Percentiles rank a stretch among this genome's conserved stretches.
Evolutionary conservation across 2,113 vertebrate genomes (phyloP).

Genomic region (Pagrus major): DNA sequence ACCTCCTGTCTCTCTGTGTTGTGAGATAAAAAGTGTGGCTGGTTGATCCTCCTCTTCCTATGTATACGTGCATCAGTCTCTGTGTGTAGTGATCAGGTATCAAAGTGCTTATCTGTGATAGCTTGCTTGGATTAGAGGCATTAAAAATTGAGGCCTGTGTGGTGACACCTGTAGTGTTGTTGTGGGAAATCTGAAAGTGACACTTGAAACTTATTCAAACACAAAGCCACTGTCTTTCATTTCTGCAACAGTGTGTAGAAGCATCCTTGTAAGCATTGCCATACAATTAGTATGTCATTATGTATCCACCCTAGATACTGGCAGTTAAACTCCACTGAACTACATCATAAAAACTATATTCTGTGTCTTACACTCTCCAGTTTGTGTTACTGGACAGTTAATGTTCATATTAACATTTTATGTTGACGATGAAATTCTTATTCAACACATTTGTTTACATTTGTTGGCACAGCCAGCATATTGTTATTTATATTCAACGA

Average conservation of each 20-base stretch:
- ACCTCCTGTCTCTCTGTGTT: neutral
- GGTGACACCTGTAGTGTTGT: conserved; percentile 29
- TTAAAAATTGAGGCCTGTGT: conserved; percentile 42
- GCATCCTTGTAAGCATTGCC: neutral
- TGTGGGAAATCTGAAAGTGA: conserved; percentile 47
- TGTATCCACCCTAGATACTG: neutral
- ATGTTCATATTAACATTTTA: neutral
- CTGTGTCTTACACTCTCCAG: neutral
- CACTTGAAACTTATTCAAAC: conserved; percentile 2
- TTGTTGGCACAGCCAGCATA: neutral
- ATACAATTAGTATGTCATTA: neutral
- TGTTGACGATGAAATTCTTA: neutral
- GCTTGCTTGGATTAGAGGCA: conserved; percentile 17
- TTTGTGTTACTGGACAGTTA: neutral
- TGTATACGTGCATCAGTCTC: neutral
- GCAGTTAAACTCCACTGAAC: neutral
- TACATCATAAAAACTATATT: neutral
- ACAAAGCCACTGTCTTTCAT: neutral
- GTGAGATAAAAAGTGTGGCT: neutral
- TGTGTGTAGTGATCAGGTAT: conserved; percentile 24
- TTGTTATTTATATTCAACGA: neutral
- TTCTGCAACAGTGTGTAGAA: neutral
- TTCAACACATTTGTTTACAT: neutral
- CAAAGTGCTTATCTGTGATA: conserved; percentile 17
- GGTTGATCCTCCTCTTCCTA: conserved; percentile 17